These are phyloP conservation scores for Atta texana DNA, from an alignment of 1,140 invertebrate genomes.

Conservation along the genomic window DNA sequence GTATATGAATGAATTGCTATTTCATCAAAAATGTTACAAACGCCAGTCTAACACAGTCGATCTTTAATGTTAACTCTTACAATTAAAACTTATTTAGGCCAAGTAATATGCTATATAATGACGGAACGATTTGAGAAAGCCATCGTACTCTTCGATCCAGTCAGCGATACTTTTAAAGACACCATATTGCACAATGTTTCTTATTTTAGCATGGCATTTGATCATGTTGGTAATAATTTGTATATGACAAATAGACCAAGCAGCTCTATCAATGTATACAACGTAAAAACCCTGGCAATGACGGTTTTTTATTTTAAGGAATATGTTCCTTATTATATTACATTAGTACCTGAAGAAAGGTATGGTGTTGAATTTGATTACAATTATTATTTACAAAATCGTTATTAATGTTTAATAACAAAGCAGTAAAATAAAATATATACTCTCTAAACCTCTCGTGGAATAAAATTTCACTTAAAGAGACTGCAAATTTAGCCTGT, in stretches of 20 bases:
- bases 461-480: no score
- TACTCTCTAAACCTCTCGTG: no score
- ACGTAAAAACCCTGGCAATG: conserved; percentile 86
- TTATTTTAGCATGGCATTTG: conserved; percentile 86
- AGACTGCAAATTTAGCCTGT: no score
- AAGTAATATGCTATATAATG: not conserved
- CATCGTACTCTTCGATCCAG: conserved; percentile 81
- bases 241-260: conserved; percentile 89
- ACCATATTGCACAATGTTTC: conserved; percentile 79
- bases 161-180: conserved; percentile 77
- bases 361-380: conserved; percentile 74
- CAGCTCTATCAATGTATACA: conserved; percentile 88
- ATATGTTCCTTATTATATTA: conserved; percentile 88
- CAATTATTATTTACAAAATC: not conserved
- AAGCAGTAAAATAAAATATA: not conserved
- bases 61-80: not conserved
- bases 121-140: conserved; percentile 59
- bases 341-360: conserved; percentile 89
- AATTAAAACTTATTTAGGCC: conserved; percentile 60
- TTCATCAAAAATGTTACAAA: conserved; percentile 1
- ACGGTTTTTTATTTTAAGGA: conserved; percentile 85
- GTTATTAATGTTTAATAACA: not conserved
- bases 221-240: conserved; percentile 89
- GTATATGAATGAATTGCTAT: conserved; percentile 61
- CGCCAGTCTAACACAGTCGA: not conserved